Evolutionary conservation across 2,888 invertebrate genomes (phyloP).

Genomic region (Asteroscopus sphinx): DNA sequence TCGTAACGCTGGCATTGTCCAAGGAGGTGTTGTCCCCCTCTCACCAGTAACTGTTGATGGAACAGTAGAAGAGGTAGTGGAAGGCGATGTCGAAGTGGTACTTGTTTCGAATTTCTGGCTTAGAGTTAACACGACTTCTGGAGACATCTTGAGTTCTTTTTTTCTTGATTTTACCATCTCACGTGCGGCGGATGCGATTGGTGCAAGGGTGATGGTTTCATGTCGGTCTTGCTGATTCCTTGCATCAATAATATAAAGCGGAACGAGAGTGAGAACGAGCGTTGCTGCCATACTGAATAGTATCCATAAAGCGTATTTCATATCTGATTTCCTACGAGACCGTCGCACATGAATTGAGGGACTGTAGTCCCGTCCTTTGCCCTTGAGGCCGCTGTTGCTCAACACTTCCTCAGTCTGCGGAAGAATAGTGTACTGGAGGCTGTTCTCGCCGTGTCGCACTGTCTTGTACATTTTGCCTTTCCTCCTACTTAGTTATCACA

Average conservation of each 20-base stretch:
- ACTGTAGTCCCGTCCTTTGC: slow-evolving; percentile 87
- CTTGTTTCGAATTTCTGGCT: slow-evolving; percentile 70
- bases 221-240: slow-evolving; percentile 69
- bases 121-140: slow-evolving; percentile 70
- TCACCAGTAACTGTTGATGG: slow-evolving; percentile 66
- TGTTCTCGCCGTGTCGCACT: slow-evolving; percentile 93
- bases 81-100: slow-evolving; percentile 63
- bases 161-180: slow-evolving; percentile 79
- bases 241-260: slow-evolving; percentile 79
- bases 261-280: slow-evolving; percentile 75
- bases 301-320: slow-evolving; percentile 79
- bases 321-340: slow-evolving; percentile 75
- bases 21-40: slow-evolving; percentile 80
- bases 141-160: slow-evolving; percentile 78
- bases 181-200: slow-evolving; percentile 71
- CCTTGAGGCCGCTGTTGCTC: slow-evolving; percentile 89
- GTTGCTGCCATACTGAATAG: slow-evolving; percentile 77
- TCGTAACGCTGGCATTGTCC: slow-evolving; percentile 88
- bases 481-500: slow-evolving; percentile 70
- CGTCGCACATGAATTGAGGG: slow-evolving; percentile 84
- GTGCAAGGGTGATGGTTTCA: slow-evolving; percentile 67
- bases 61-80: slow-evolving; percentile 64
- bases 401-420: slow-evolving; percentile 92
- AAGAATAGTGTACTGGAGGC: slow-evolving; percentile 93
- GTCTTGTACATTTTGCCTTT: slow-evolving; percentile 92